phyloP scores from a whole-genome alignment of 2,113 vertebrate genomes.

The Stigmatopora argus region DNA sequence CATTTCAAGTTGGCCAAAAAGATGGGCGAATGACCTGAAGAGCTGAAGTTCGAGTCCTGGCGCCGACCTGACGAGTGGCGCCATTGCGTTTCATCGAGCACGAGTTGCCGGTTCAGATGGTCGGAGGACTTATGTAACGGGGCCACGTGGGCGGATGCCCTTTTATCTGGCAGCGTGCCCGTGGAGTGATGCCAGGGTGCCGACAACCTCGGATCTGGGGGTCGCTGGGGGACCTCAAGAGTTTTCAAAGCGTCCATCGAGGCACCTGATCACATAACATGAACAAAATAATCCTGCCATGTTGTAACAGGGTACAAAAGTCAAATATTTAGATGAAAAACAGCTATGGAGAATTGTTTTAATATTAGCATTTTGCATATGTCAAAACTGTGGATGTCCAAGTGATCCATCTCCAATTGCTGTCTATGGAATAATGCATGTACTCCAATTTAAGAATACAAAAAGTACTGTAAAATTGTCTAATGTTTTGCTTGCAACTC shows the following conservation, averaged over 20 bases:
- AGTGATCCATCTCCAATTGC: no score
- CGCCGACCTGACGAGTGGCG: slow-evolving; percentile 44
- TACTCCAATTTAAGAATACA: no score
- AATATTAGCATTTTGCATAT: no score
- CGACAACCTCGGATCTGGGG: background rate
- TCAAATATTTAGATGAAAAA: no score
- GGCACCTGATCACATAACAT: background rate
- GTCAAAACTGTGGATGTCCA: no score
- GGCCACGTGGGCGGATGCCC: background rate
- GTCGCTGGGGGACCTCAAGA: slow-evolving; percentile 17
- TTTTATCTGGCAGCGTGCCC: slow-evolving; percentile 27
- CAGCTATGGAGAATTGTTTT: no score
- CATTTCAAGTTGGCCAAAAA: background rate
- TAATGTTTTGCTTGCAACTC: no score
- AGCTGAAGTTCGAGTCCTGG: background rate
- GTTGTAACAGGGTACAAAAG: background rate
- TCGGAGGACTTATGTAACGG: slow-evolving; percentile 42
- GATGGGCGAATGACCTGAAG: background rate
- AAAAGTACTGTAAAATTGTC: no score
- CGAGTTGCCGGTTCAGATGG: slow-evolving; percentile 23
- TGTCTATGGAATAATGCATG: no score
- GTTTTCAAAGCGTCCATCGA: background rate
- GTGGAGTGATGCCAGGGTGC: slow-evolving; percentile 45
- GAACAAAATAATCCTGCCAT: background rate
- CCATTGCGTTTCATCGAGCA: background rate